These are phyloP conservation scores for Callocephalon fimbriatum DNA, from an alignment of 2,113 vertebrate species.

Conservation along the genomic window DNA sequence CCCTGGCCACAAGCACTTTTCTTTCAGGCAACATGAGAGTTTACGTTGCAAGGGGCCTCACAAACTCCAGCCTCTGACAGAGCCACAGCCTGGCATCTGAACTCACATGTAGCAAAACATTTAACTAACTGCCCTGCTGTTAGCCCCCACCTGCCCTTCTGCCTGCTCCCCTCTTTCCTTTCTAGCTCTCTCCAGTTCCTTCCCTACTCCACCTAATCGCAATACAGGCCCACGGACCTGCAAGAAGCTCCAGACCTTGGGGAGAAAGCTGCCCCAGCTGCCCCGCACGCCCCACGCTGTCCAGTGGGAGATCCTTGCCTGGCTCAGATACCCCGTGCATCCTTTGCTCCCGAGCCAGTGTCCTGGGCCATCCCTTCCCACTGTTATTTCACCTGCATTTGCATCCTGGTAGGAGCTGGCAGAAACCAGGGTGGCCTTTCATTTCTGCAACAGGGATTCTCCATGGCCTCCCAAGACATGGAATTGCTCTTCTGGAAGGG, in stretches of 20 bases:
- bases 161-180: not conserved
- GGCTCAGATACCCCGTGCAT: rapidly evolving
- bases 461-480: rapidly evolving
- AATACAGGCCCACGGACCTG: not conserved
- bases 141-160: not conserved
- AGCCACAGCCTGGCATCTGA: not conserved
- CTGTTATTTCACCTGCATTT: not conserved
- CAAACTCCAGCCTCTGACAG: not conserved
- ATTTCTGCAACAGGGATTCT: not conserved
- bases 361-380: not conserved
- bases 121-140: not conserved
- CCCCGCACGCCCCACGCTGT: rapidly evolving
- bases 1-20: not conserved
- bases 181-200: not conserved
- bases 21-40: not conserved
- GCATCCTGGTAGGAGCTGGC: rapidly evolving
- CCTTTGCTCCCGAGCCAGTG: not conserved
- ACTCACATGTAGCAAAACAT: not conserved
- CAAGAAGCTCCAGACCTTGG: not conserved
- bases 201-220: not conserved
- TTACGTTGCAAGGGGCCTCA: not conserved
- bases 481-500: not conserved
- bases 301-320: not conserved
- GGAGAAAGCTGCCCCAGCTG: not conserved
- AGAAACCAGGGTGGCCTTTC: not conserved